Conservation (phyloP, 1,140 invertebrate genomes). For the Zaprionus africanus region DNA sequence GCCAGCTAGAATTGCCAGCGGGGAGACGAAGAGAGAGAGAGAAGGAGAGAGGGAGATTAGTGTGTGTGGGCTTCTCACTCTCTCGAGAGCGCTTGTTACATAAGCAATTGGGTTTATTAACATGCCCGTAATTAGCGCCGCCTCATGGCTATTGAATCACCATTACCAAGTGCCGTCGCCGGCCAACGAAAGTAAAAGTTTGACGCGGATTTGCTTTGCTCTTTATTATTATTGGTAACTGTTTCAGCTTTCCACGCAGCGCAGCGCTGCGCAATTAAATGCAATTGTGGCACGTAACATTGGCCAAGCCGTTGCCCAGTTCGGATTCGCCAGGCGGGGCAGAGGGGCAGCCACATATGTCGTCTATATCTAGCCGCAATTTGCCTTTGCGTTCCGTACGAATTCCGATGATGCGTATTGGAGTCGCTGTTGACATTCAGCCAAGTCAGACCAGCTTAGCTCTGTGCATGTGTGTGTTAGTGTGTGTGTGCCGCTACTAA, state of each 20-base stretch:
- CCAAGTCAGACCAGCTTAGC: slow-evolving; percentile 32
- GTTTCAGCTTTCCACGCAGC: slow-evolving; percentile 56
- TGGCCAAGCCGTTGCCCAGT: slow-evolving; percentile 54
- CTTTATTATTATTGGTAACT: slow-evolving; percentile 45
- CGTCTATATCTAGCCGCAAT: not conserved
- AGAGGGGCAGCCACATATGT: not conserved
- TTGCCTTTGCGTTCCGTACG: not conserved
- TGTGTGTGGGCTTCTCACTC: slow-evolving; percentile 20
- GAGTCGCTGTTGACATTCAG: slow-evolving; percentile 72
- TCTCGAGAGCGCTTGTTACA: slow-evolving; percentile 42
- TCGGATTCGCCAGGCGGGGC: slow-evolving; percentile 12
- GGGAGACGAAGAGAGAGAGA: slow-evolving; percentile 43
- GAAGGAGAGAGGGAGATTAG: not conserved
- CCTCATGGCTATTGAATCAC: slow-evolving; percentile 29
- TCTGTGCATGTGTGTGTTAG: slow-evolving; percentile 22
- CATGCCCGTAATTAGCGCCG: slow-evolving; percentile 58
- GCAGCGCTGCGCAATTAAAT: slow-evolving; percentile 69
- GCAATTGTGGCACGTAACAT: slow-evolving; percentile 65
- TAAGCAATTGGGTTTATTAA: slow-evolving; percentile 68
- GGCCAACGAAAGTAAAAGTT: slow-evolving; percentile 70
- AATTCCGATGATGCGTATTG: slow-evolving; percentile 57
- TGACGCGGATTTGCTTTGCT: slow-evolving; percentile 11
- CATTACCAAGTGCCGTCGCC: slow-evolving; percentile 24
- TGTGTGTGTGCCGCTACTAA: slow-evolving; percentile 41
- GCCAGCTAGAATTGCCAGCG: slow-evolving; percentile 25